These are phyloP conservation scores for Trinorchestia longiramus DNA, from an alignment of 1,140 invertebrate species.

Conservation along the genomic window DNA sequence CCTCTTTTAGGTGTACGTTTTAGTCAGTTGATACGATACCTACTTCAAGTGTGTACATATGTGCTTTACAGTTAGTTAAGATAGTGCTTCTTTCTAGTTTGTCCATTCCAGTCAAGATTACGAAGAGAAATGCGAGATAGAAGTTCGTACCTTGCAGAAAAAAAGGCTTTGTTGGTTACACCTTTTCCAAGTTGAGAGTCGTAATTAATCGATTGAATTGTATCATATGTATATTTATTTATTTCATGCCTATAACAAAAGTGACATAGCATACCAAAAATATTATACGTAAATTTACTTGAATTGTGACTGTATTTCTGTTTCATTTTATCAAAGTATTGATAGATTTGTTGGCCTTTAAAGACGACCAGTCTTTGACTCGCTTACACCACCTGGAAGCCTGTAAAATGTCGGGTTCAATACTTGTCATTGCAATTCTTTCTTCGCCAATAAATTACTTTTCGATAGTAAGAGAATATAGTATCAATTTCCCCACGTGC, in stretches of 20 bases:
- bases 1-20: neutral
- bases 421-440: neutral
- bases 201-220: neutral
- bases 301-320: neutral
- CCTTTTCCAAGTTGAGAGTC: neutral
- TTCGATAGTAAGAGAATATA: neutral
- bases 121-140: neutral
- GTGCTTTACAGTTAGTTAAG: neutral
- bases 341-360: neutral
- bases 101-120: too few relatives aligned
- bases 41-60: neutral
- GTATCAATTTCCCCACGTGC: neutral
- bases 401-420: neutral
- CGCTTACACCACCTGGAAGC: neutral
- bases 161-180: neutral
- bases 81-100: too few relatives aligned
- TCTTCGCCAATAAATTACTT: neutral
- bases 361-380: neutral
- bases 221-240: neutral
- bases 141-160: neutral
- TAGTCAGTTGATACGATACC: too few relatives aligned
- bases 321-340: neutral
- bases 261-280: neutral
- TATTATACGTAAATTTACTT: neutral
- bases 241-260: neutral